Conservation (phyloP, 2,888 invertebrate genomes). For the Perizoma affinitatum region DNA sequence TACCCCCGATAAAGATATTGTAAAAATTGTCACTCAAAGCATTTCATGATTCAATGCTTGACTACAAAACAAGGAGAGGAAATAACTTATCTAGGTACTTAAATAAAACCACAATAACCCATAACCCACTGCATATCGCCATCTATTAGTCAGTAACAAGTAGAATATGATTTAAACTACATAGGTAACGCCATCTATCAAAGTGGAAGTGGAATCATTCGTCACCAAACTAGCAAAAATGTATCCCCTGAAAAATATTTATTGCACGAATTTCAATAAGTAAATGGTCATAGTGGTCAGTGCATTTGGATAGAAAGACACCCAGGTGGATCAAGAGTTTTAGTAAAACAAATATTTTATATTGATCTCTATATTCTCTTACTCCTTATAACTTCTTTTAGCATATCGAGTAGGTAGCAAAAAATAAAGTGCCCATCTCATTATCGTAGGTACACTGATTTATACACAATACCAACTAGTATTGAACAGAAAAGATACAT, state of each 20-base stretch:
- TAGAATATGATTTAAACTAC: neutral
- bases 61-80: too few species aligned
- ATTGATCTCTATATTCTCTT: conserved; percentile 58
- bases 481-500: conserved; percentile 22
- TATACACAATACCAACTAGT: conserved; percentile 31
- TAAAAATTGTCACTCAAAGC: too few species aligned
- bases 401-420: conserved; percentile 50
- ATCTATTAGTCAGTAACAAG: neutral
- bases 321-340: too few species aligned
- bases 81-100: too few species aligned
- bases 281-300: too few species aligned
- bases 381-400: conserved; percentile 47
- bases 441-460: conserved; percentile 43
- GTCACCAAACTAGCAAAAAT: too few species aligned
- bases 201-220: neutral
- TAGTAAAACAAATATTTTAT: conserved; percentile 24
- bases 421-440: conserved; percentile 40
- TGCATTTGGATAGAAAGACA: too few species aligned
- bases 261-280: too few species aligned
- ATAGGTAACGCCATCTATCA: neutral
- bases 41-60: too few species aligned
- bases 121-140: neutral
- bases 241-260: too few species aligned
- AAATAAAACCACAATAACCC: too few species aligned
- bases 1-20: too few species aligned